Evolutionary conservation across 2,113 vertebrate species (phyloP).

Genomic region (Microcebus tavaratra): DNA sequence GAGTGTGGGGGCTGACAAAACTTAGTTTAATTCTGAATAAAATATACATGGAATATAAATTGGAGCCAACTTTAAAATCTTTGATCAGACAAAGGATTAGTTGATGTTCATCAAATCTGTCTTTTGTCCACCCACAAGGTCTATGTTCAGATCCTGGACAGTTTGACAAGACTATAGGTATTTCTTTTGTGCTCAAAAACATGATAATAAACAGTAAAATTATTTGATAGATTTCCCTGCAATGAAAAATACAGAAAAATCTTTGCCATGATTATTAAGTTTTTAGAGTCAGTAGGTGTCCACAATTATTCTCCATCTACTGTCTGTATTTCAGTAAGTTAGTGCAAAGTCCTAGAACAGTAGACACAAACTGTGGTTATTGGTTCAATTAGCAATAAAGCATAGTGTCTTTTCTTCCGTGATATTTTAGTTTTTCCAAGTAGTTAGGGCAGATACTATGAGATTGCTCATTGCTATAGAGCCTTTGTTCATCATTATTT

Average conservation of each 20-base stretch:
- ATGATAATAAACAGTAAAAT: slow-evolving; percentile 75
- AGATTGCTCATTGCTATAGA: neutral
- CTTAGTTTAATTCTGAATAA: neutral
- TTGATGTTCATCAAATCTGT: neutral
- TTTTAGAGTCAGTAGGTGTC: slow-evolving; percentile 77
- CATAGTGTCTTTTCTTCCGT: slow-evolving; percentile 32
- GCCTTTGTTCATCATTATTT: neutral
- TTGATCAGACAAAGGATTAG: neutral
- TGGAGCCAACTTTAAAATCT: neutral
- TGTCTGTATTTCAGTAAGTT: slow-evolving; percentile 78
- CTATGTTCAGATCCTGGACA: slow-evolving; percentile 52
- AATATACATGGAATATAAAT: neutral
- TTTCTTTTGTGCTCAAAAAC: slow-evolving; percentile 59
- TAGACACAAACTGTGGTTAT: slow-evolving; percentile 79
- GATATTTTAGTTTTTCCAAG: slow-evolving; percentile 52
- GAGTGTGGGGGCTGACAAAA: neutral
- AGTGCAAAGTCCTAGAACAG: slow-evolving; percentile 67
- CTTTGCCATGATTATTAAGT: slow-evolving; percentile 76
- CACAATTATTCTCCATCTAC: slow-evolving; percentile 68
- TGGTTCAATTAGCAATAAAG: slow-evolving; percentile 78
- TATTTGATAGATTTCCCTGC: slow-evolving; percentile 69
- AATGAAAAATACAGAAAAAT: slow-evolving; percentile 74
- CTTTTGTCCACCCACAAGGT: neutral
- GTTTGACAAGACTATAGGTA: slow-evolving; percentile 54
- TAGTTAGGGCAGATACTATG: neutral